Evolutionary conservation across 2,888 invertebrate species (phyloP).

Genomic region (Corythucha ciliata): DNA sequence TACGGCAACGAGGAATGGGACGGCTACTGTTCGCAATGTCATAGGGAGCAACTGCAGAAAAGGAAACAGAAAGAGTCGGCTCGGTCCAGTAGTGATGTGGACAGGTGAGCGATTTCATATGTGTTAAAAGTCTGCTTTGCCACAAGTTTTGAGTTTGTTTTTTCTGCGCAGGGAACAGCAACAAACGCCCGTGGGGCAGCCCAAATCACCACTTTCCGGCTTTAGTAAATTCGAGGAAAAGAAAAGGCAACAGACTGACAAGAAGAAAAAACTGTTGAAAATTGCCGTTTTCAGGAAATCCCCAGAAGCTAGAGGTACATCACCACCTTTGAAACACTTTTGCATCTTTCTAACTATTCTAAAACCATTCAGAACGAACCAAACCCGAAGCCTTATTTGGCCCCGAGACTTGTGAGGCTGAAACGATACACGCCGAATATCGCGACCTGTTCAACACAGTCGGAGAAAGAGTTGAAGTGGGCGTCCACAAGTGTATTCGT

Average conservation of each 20-base stretch:
- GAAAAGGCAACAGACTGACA: constrained; percentile 66
- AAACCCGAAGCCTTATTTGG: constrained; percentile 32
- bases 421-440: constrained; percentile 41
- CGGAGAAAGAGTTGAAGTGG: constrained; percentile 46
- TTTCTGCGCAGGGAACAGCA: constrained; percentile 39
- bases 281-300: constrained; percentile 68
- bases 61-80: constrained; percentile 27
- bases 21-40: constrained; percentile 96
- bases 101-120: not conserved
- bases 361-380: constrained; percentile 28
- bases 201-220: constrained; percentile 44
- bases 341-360: no score
- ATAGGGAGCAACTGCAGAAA: constrained; percentile 64
- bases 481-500: constrained; percentile 59
- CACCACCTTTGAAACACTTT: no score
- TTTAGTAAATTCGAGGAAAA: constrained; percentile 82
- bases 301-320: constrained; percentile 52
- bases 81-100: not conserved
- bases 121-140: constrained; percentile 13
- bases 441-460: constrained; percentile 45
- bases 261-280: constrained; percentile 65
- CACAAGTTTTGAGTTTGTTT: not conserved
- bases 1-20: constrained; percentile 97
- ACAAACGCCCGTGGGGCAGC: no score
- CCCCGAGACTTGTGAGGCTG: constrained; percentile 38